These are phyloP conservation scores for Acestrorhynchus altus DNA, from an alignment of 2,797 vertebrate genomes.

Conservation along the genomic window DNA sequence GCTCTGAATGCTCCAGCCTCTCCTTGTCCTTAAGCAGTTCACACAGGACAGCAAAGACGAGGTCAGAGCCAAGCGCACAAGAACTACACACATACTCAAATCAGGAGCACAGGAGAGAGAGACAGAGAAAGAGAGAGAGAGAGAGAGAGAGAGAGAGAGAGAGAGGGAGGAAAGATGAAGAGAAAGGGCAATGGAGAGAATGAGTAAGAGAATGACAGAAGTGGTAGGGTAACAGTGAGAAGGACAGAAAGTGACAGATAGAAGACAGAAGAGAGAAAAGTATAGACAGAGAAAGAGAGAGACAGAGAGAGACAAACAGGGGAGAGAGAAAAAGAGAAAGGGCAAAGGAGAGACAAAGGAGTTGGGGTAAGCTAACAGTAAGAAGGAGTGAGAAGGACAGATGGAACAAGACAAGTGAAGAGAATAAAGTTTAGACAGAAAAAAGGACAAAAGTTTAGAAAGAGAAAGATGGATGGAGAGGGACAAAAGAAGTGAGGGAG, in stretches of 20 bases:
- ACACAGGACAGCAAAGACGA: background rate
- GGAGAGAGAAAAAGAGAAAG: background rate
- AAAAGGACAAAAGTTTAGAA: background rate
- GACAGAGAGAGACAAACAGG: background rate
- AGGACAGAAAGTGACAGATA: background rate
- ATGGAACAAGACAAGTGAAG: background rate
- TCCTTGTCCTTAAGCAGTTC: background rate
- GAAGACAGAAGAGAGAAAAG: no score
- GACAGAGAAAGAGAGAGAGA: background rate
- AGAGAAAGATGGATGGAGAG: background rate
- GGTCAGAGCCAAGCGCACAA: background rate
- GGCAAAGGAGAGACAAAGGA: background rate
- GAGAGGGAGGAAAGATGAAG: background rate
- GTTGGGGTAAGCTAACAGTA: no score
- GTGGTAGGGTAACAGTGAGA: background rate
- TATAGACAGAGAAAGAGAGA: background rate
- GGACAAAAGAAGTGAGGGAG: background rate
- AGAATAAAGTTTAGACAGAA: background rate
- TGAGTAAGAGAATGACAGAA: background rate
- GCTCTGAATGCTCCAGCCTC: no score
- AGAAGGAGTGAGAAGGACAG: background rate
- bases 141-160: background rate
- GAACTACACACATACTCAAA: background rate
- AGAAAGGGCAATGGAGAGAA: background rate
- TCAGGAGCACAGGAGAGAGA: conserved; percentile 25